Evolutionary conservation across 2,797 vertebrate species (phyloP), one percentile per base, ranked within the genome.

Genomic region (Aldrovandia affinis): DNA sequence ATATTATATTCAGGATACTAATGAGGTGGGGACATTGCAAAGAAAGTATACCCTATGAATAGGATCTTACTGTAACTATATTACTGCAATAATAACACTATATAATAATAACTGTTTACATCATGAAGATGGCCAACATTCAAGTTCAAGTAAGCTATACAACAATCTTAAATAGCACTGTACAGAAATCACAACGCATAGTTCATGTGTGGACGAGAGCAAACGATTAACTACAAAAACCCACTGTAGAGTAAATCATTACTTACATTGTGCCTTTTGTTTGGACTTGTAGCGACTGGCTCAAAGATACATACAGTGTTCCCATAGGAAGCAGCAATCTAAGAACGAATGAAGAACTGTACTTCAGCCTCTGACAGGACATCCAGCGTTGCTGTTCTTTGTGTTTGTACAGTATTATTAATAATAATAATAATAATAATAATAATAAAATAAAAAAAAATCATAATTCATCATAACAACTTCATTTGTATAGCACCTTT

Each of bases 271-370:
- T 93, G 94, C 85, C 95, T 93, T 92, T 96, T 95, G 90, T 95
- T 97, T 93, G 95, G 96, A 95, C 97, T 98, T 89, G 96, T 91
- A 85, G 96, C 95, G 86, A 98, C 93, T 0, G 98, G 98, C 90
- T 99, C 98, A 92, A 99, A 99, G 94, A 99, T 97, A 91, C 98
- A 99, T 91, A 99, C 98, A 73, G 97, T 97, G 87, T 99, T 99
- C 93, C 98, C 98, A 85, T 99, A 99, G 50, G 98, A 99, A 0
- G 98, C 98, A 88, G 98, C 98, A 88, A 99, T 98, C 98, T 99
- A 93, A 89, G 95, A 94, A 75, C 44, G 28, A 75, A 44, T 42
- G 36, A 44, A 39, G 10, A 30, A 10, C 70, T 75, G 20, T 10
- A 44, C 18, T 44, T 75, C 42, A 75, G 42, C 1, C 2, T 75